Base-by-base conservation (phyloP, 2,113 vertebrate genomes). In the Chionodraco myersi region DNA sequence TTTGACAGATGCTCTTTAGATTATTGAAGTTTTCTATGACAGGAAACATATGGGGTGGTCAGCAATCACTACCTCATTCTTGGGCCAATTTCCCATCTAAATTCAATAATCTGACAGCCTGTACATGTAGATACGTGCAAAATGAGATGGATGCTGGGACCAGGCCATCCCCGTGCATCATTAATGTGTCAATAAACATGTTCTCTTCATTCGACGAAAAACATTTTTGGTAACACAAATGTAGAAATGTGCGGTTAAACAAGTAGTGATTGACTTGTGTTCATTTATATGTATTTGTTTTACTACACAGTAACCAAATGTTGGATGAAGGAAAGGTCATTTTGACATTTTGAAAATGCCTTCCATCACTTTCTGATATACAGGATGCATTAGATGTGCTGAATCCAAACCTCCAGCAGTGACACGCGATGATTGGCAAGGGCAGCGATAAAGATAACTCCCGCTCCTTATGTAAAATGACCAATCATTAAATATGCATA, bases 401-500 rank as follows among this genome's bases (percentile, higher is more conserved):
- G 70, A 72, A 67, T 49, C 10, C 23, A 54, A 79, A 65, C 5
- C 62, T 18, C 56, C 59, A 26, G 44, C 10, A 30, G 73, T 21
- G 70, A 82, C 84, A 73, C 79, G 10, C 67, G 66, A 63, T 89
- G 89, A 93, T 80, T 86, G 90, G 65, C 88, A 91, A 89, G 88
- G 87, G 80, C 88, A 80, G 41, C 15, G 62, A 49, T 60, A 82
- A 44, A 85, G 68, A 90, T 76, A 87, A 88, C 60, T 76, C 80
- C 58, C 21, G 45, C 71, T 85, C 84, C 75, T 86, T 70, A 75
- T 82, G 78, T 88, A 84, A 92, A 91, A 89, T 90, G 85, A 85
- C 84, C 85, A 58, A 21, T 41, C 80, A 83, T 93, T 86, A 86
- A 92, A 93, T 88, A 93, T 93, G 82, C 53, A 92, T 88, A 49